Base-by-base conservation (phyloP, 2,888 invertebrate species). In the Trypoxylon attenuatum region DNA sequence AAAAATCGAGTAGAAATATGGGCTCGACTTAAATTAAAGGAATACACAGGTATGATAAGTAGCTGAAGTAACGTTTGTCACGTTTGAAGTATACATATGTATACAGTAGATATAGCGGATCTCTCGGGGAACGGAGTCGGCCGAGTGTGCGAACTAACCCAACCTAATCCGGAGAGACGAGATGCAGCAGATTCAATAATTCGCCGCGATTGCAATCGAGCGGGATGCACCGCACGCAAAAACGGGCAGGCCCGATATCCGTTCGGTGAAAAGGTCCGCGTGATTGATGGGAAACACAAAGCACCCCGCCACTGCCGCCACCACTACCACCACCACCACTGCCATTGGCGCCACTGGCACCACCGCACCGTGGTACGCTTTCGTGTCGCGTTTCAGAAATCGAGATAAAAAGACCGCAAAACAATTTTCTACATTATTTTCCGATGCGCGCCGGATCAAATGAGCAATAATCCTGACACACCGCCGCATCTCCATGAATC, bases 231-330 rank as follows among this genome's bases (percentile, higher is more conserved):
- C 77, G 76, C 84, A 80, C 76, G 78, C 77, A 80, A 84, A 84
- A 84, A 82, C 76, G 79, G 77, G 68, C 77, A 72, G 76, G 75
- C 75, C 72, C 79, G 79, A 81, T 82, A 82, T 81, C 78, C 79
- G 80, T 65, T 73, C 74, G 78, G 77, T 77, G 80, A 80, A 81
- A 81, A 84, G 80, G 78, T 76, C 78, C 80, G 77, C 73, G 83
- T 85, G 85, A 86, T 86, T 86, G 85, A 86, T 86, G 84, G 85
- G 81, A 82, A 83, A 82, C 79, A 83, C 80, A 83, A 84, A 82
- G 81, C 67, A 21, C 59, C 39, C 52, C 41, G 50, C 55, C 4
- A 3, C 41, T 33, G 47, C 43, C 27, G 54, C 27, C 46, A 27
- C 47, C 39, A 51, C 47, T 21, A 41, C 18, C 3, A 22, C 33